These are phyloP conservation scores for Rhynchomys soricoides DNA, from an alignment of 2,113 vertebrate species.

Conservation along the genomic window DNA sequence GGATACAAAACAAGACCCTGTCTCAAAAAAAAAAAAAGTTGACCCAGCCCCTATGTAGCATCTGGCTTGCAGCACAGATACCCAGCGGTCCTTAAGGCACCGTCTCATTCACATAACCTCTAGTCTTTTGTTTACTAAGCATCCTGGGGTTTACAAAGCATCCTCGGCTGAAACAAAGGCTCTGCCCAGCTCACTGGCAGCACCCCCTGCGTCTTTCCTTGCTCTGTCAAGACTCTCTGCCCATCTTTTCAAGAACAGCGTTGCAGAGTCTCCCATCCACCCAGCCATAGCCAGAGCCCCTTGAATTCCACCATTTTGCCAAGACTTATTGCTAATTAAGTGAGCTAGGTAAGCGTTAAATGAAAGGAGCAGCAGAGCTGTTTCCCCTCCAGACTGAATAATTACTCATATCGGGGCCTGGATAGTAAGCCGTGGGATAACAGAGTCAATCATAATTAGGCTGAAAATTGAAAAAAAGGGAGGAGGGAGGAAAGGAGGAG, in stretches of 20 bases:
- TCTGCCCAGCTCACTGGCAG: not conserved
- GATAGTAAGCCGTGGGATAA: slow-evolving; percentile 69
- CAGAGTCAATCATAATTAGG: slow-evolving; percentile 60
- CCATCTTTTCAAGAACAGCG: slow-evolving; percentile 50
- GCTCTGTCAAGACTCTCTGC: not conserved
- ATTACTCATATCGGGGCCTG: slow-evolving; percentile 66
- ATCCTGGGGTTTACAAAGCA: not conserved
- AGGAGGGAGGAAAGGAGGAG: too few relatives aligned
- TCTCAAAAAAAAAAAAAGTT: not conserved
- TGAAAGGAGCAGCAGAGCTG: slow-evolving; percentile 59
- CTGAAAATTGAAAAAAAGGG: slow-evolving; percentile 42
- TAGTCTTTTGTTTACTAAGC: not conserved
- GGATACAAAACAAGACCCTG: not conserved
- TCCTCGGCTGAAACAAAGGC: not conserved
- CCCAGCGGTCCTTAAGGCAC: not conserved
- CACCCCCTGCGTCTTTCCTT: not conserved
- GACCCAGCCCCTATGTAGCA: not conserved
- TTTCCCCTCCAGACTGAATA: slow-evolving; percentile 71
- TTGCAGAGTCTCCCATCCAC: not conserved
- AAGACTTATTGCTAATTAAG: slow-evolving; percentile 77
- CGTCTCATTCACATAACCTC: not conserved
- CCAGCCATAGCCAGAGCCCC: not conserved
- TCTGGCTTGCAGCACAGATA: not conserved
- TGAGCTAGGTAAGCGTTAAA: slow-evolving; percentile 76
- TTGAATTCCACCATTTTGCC: slow-evolving; percentile 50